Evolutionary conservation across 2,888 invertebrate genomes (phyloP).

Genomic region (Isotomurus palustris): DNA sequence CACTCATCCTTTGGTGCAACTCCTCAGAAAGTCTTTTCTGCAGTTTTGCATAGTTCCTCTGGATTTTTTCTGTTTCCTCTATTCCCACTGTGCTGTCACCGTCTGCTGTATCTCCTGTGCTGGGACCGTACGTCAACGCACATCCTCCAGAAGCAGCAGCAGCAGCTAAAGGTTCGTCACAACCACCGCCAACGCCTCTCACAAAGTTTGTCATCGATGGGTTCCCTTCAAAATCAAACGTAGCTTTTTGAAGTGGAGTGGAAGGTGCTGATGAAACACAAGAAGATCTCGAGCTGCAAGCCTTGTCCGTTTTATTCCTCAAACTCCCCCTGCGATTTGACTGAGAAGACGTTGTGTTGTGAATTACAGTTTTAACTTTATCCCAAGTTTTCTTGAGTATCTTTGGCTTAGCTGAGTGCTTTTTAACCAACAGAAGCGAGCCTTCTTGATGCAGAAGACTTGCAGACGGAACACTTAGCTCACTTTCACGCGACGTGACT

Average conservation of each 20-base stretch:
- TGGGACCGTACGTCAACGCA: neutral
- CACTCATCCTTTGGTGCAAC: slow-evolving; percentile 34
- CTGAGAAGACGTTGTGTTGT: slow-evolving; percentile 21
- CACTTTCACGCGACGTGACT: neutral
- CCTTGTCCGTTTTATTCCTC: slow-evolving; percentile 5
- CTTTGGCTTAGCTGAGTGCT: slow-evolving; percentile 21
- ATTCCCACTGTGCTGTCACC: slow-evolving; percentile 1
- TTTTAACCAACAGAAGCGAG: neutral
- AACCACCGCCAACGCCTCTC: neutral
- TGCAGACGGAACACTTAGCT: neutral
- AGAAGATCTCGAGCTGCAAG: neutral
- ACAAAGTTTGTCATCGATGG: no score
- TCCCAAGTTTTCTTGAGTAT: slow-evolving; percentile 44
- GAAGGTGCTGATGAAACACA: slow-evolving; percentile 24
- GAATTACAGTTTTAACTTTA: slow-evolving; percentile 41
- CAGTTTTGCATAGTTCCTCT: slow-evolving; percentile 36
- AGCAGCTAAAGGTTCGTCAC: neutral
- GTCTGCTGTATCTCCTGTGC: no score
- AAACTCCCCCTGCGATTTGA: slow-evolving; percentile 18
- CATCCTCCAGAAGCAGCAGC: no score
- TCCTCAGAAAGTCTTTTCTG: slow-evolving; percentile 39
- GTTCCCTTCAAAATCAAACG: slow-evolving; percentile 33
- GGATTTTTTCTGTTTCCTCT: slow-evolving; percentile 32
- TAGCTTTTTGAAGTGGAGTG: slow-evolving; percentile 23
- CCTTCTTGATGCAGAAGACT: neutral